Base-by-base conservation (phyloP, 2,888 invertebrate genomes). In the Bhutanitis thaidina region DNA sequence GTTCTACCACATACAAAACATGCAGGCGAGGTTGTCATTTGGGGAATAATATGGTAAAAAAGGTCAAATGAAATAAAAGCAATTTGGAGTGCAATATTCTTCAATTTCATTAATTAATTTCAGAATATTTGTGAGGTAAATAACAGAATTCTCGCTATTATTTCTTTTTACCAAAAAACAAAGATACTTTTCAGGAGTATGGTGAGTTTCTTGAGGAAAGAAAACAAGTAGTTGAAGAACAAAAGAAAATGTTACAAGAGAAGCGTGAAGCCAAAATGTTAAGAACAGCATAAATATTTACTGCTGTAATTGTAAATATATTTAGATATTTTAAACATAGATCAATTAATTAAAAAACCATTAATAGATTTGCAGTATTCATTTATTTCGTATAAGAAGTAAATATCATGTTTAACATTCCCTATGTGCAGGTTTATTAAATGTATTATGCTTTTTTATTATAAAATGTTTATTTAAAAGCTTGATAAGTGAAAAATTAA, bases 241-340 rank as follows among this genome's bases (percentile, higher is more conserved):
- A 97, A 74, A 92, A 93, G 69, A 93, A 92, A 67, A 91, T 93
- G 64, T 75, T 98, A 47, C 93, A 95, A 82, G 97, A 96, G 74
- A 93, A 93, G 72, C 93, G 94, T 74, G 96, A 97, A 87, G 95
- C 97, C 0, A 98, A 97, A 90, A 93, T 98, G 93, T 92, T 98
- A 65, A 91, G 98, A 82, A 95, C 95, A 52, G 93, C 88, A 29
- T 64, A 61, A 44, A 37, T 43, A 35, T 49, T 35, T 49, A 44
- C 36, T 54, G 52, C 45, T 45, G 50, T 53, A 58, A 55, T 53
- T 55, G 48, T 43, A 30, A 55, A 52, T 55, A 48, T 36, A 39
- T 38, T 46, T 57, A 58, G 49, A 27, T 53, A 44, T 41, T 49
- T 37, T 41, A 39, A 48, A 51, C 27, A 35, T 52, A 52, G 47